Evolutionary conservation across 1,140 invertebrate species (phyloP), one percentile per base, ranked within the genome.

Genomic region (Saccostrea echinata): DNA sequence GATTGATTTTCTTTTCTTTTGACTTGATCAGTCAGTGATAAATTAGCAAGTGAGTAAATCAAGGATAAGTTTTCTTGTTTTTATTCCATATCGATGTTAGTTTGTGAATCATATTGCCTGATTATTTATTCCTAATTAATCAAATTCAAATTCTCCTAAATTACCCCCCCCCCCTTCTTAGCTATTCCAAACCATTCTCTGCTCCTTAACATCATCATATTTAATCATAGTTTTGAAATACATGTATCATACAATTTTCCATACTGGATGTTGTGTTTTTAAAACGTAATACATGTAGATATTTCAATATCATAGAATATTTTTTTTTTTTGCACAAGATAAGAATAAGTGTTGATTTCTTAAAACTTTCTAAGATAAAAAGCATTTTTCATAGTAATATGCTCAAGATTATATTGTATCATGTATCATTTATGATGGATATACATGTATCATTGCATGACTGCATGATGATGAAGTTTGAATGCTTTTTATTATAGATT

Each of bases 11-110:
- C 35, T 53, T 84, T 53, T 53, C 82, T 53, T 53, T 84, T 52
- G 24, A 84, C 82, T 76, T 52, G n/a, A 43, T 51, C 80, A 87
- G 86, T 87, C 33, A 87, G 80, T 76, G 86, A 87, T 57, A 87
- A 87, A 30, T 55, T 83, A n/a, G 86, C 64, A 87, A 87, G 86
- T 87, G 80, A 87, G 86, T 87, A 83, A 27, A 27, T 4, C n/a
- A 61, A 18, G 1, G 55, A 21, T 6, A 21, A 18, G 43, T 43
- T 43, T 43, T 43, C 43, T 8, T 24, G 21, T 76, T 13, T 33
- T 76, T 30, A 76, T 76, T 76, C 68, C 30, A 76, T 76, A 30
- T 76, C 33, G 68, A 30, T 76, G 68, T 76, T 76, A 76, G 68
- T 76, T 76, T 76, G 68, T 76, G 68, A 76, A 76, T 76, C 68